phyloP scores from a whole-genome alignment of 1,140 invertebrate genomes.

The Paralvinella palmiformis region DNA sequence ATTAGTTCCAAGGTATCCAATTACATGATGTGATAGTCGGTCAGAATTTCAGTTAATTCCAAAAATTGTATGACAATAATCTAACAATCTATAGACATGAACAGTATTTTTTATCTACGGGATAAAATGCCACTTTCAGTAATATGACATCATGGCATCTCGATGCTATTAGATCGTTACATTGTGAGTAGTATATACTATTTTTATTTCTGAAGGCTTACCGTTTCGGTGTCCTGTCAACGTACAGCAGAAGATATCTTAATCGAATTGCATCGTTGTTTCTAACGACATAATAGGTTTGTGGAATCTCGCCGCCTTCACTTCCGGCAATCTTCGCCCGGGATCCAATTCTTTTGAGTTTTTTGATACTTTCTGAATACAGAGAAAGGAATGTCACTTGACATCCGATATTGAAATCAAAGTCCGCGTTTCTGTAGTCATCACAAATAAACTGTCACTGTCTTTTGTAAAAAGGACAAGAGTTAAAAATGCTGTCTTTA shows the following conservation, averaged over 20 bases:
- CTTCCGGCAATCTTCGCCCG: constrained; percentile 41
- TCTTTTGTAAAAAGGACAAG: too few relatives aligned
- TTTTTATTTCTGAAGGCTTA: not conserved
- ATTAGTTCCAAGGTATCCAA: too few relatives aligned
- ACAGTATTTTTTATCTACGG: not conserved
- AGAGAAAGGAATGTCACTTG: too few relatives aligned
- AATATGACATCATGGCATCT: not conserved
- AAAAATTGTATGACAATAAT: too few relatives aligned
- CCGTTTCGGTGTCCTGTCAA: constrained; percentile 9
- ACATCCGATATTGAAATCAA: too few relatives aligned
- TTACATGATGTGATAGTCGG: too few relatives aligned
- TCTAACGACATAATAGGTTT: constrained; percentile 67
- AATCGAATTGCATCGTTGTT: constrained; percentile 71
- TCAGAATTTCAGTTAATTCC: too few relatives aligned
- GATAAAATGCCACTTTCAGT: not conserved
- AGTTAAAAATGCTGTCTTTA: too few relatives aligned
- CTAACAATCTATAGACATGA: too few relatives aligned
- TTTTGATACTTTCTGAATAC: not conserved
- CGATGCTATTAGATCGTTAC: not conserved
- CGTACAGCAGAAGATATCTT: constrained; percentile 70
- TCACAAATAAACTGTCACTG: too few relatives aligned
- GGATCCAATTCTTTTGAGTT: constrained; percentile 29
- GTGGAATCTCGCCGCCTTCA: constrained; percentile 57
- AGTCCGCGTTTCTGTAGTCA: too few relatives aligned
- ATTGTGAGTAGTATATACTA: not conserved